Evolutionary conservation across 30 jellyfish, hydroid and myxozoan species (phyloP).

Genomic region (Cassiopea xamachana): DNA sequence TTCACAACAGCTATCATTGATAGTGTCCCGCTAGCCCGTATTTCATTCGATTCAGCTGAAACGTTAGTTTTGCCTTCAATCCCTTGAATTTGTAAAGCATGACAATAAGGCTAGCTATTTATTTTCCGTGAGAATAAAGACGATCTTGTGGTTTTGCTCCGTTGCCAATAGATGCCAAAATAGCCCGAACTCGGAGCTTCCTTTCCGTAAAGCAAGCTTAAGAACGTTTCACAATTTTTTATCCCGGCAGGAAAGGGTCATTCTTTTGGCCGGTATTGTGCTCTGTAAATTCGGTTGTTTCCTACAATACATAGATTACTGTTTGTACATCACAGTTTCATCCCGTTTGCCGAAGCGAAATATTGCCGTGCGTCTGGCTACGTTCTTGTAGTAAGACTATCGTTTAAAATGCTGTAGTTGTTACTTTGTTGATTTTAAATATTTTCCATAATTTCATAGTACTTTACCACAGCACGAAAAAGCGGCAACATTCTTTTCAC

Average conservation of each 20-base stretch:
- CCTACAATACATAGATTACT: slow-evolving; percentile 21
- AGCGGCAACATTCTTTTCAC: no score
- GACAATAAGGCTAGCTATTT: slow-evolving; percentile 48
- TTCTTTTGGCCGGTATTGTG: slow-evolving; percentile 62
- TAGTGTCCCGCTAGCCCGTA: slow-evolving; percentile 60
- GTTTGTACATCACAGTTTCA: slow-evolving; percentile 25
- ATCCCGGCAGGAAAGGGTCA: slow-evolving; percentile 77
- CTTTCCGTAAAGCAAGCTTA: slow-evolving; percentile 71
- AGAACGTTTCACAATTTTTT: slow-evolving; percentile 40
- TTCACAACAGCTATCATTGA: slow-evolving; percentile 57
- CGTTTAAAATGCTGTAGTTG: not conserved
- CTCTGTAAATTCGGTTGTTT: slow-evolving; percentile 21
- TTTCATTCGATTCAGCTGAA: slow-evolving; percentile 4
- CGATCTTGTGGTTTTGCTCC: slow-evolving; percentile 60
- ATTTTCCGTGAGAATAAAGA: slow-evolving; percentile 66
- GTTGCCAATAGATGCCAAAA: slow-evolving; percentile 75
- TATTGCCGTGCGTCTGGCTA: not conserved
- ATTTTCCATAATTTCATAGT: no score
- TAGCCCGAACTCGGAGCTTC: slow-evolving; percentile 60
- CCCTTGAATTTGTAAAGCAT: slow-evolving; percentile 56
- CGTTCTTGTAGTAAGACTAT: not conserved
- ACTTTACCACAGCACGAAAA: no score
- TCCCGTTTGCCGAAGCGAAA: not conserved
- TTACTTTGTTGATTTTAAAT: no score
- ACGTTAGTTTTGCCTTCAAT: slow-evolving; percentile 6